Conservation (phyloP, 2,888 invertebrate species). For the Lepidocyrtoides sp. region DNA sequence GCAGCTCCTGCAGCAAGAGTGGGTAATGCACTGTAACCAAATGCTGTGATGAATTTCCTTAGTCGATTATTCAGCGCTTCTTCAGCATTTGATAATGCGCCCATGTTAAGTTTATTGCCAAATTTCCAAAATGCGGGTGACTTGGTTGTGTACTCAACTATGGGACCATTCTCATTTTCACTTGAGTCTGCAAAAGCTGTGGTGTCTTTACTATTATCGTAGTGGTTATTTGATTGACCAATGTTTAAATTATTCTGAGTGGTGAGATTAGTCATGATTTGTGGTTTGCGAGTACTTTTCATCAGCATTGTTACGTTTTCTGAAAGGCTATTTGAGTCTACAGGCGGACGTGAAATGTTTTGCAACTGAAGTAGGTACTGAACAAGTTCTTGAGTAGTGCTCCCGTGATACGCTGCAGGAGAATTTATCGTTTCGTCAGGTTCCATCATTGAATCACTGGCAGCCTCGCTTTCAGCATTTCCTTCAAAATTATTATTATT, state of each 20-base stretch:
- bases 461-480: conserved; percentile 18
- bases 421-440: conserved; percentile 76
- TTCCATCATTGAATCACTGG: conserved; percentile 82
- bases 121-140: conserved; percentile 80
- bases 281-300: neutral
- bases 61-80: conserved; percentile 77
- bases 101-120: conserved; percentile 72
- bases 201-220: neutral
- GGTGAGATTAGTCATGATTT: neutral
- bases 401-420: conserved; percentile 47
- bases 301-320: conserved; percentile 23
- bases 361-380: conserved; percentile 62
- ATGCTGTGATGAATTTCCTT: conserved; percentile 82
- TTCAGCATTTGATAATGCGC: conserved; percentile 52
- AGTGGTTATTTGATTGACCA: neutral
- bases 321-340: conserved; percentile 55
- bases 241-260: neutral
- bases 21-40: conserved; percentile 85
- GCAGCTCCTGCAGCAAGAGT: conserved; percentile 85
- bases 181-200: neutral
- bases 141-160: conserved; percentile 73
- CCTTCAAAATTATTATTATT: conserved; percentile 45
- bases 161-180: neutral
- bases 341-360: conserved; percentile 40
- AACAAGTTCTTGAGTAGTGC: conserved; percentile 62